Conservation (phyloP, 2,113 vertebrate genomes). For the Fregetta grallaria region DNA sequence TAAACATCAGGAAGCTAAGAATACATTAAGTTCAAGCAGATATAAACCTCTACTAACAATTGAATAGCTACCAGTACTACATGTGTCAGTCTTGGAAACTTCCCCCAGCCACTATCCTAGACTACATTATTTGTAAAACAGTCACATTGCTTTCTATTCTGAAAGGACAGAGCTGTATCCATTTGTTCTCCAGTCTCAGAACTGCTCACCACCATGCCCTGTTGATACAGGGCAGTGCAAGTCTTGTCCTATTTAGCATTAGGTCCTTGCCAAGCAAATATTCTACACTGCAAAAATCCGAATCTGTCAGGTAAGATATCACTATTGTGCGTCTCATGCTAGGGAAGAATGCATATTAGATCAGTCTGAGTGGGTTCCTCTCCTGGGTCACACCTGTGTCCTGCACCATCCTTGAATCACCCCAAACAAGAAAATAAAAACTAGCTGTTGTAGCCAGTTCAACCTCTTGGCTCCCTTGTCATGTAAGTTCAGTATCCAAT, state of each 20-base stretch:
- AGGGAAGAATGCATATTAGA: accelerated
- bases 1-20: neutral
- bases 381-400: neutral
- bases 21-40: neutral
- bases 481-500: neutral
- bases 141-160: neutral
- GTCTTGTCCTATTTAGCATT: neutral
- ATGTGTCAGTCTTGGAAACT: neutral
- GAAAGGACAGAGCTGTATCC: neutral
- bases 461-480: neutral
- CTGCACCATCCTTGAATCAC: neutral
- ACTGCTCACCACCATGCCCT: neutral
- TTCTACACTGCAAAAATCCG: neutral
- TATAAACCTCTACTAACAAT: neutral
- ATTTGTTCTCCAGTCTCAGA: neutral
- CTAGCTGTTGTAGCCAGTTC: neutral
- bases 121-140: neutral
- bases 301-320: neutral
- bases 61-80: neutral
- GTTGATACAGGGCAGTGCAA: neutral
- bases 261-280: neutral
- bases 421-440: neutral
- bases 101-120: neutral
- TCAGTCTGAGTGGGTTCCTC: neutral
- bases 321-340: accelerated